Percentiles rank a stretch among this genome's conserved stretches.
These are phyloP conservation scores for Strigops habroptila DNA, from an alignment of 2,113 vertebrate genomes.

Conservation along the genomic window DNA sequence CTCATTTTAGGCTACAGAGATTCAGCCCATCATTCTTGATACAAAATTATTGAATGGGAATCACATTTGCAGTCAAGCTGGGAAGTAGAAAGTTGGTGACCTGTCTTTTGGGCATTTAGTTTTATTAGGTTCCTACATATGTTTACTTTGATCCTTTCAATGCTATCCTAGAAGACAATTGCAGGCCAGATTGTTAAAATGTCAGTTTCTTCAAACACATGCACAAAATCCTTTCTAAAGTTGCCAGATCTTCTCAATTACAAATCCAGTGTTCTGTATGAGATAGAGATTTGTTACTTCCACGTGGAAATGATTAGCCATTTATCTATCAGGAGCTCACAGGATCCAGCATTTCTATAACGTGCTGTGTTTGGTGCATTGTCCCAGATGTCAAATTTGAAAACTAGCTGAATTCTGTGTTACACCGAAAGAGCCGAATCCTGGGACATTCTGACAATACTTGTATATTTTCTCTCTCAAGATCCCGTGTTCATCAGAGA, in stretches of 20 bases:
- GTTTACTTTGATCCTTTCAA: constrained; percentile 11
- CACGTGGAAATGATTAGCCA: neutral
- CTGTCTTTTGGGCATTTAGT: neutral
- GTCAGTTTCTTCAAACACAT: neutral
- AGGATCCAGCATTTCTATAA: neutral
- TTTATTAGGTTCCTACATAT: constrained; percentile 27
- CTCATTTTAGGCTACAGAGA: neutral
- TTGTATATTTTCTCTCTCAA: neutral
- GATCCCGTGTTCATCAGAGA: neutral
- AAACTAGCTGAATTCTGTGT: neutral
- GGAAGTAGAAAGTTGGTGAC: neutral
- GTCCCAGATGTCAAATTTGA: neutral
- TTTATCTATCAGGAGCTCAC: neutral
- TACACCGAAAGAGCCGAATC: neutral
- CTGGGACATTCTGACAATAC: neutral
- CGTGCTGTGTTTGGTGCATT: accelerated
- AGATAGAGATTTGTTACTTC: neutral
- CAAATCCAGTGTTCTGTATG: neutral
- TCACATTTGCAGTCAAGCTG: constrained; percentile 14
- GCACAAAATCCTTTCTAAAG: constrained; percentile 20
- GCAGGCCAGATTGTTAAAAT: neutral
- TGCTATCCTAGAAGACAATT: neutral
- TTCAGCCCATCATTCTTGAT: neutral
- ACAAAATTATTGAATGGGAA: neutral
- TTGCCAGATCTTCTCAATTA: constrained; percentile 22